phyloP scores from a whole-genome alignment of 2,888 invertebrate species.

The Drosophila setosimentum region DNA sequence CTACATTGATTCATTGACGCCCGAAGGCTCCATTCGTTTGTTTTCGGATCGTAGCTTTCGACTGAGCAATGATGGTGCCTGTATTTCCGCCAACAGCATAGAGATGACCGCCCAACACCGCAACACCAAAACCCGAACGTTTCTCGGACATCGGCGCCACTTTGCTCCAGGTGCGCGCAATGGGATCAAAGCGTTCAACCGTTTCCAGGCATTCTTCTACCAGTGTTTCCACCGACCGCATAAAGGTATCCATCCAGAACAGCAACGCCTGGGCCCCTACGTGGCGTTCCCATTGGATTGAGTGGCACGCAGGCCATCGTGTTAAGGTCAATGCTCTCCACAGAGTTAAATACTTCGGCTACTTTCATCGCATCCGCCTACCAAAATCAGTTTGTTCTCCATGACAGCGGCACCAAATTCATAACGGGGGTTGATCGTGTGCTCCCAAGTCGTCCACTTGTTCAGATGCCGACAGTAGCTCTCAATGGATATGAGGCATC shows the following conservation, averaged over 20 bases:
- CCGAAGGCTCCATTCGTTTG: constrained; percentile 91
- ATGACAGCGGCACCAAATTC: constrained; percentile 96
- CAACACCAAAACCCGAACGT: constrained; percentile 93
- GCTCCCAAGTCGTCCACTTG: constrained; percentile 84
- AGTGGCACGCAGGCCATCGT: constrained; percentile 92
- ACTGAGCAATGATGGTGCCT: constrained; percentile 96
- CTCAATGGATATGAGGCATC: constrained; percentile 88
- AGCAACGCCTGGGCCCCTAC: constrained; percentile 92
- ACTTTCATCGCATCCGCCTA: constrained; percentile 96
- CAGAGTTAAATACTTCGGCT: constrained; percentile 95
- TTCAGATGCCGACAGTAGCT: constrained; percentile 87
- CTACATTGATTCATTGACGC: constrained; percentile 94
- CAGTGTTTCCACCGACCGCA: constrained; percentile 97
- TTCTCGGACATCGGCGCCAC: constrained; percentile 95
- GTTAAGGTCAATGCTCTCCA: constrained; percentile 94
- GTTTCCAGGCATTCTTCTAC: constrained; percentile 92
- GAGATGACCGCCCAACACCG: constrained; percentile 92
- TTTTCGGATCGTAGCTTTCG: constrained; percentile 92
- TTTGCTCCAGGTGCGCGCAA: constrained; percentile 94
- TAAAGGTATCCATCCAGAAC: constrained; percentile 93
- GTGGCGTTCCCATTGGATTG: constrained; percentile 95
- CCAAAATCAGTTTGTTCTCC: constrained; percentile 92
- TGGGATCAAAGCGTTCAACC: constrained; percentile 96
- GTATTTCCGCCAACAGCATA: constrained; percentile 93
- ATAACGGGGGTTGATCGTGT: constrained; percentile 87